Base-by-base conservation (phyloP, 2,888 invertebrate genomes). In the Peribatodes rhomboidaria region DNA sequence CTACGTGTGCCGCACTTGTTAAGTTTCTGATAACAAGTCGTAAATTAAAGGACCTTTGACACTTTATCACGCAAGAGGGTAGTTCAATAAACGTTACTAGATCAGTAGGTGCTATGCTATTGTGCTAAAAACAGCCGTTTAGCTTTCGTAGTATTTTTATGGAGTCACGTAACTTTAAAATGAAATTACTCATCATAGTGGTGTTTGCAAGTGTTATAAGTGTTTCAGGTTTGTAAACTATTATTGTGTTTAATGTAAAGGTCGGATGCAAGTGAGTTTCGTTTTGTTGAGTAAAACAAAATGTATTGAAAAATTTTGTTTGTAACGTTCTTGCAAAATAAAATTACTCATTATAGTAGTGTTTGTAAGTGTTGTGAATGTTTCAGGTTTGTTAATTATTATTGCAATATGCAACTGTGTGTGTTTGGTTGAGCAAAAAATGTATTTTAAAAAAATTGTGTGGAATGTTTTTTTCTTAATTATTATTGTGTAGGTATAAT, bases 51-150 rank as follows among this genome's bases (percentile, higher is more conserved):
- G 78, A 80, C 78, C 78, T 81, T 63, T 76, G 81, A 80, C 80
- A 62, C 65, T 67, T 54, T 58, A 70, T 76, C 79, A 73, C 73
- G 37, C n/a, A 37, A 44, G 81, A 77, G 82, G 84, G 84, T 84
- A 84, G 80, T 77, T 72, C 7, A 41, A 31, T 31, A 60, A 47
- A 22, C 47, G 35, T 33, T 42, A 20, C 37, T 14, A 44, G 50
- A 60, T 20, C 63, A 53, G 68, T 44, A 39, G 46, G 44, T 41
- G 47, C 14, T 7, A 50, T 3, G 33, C 42, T 20, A 16, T 18
- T 39, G 37, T 42, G 53, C 47, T 31, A 37, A 61, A 68, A 27
- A 2, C 22, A 27, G 47, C 8, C 14, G 10, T 47, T 27, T 8
- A 16, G 18, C 10, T 9, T 13, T 9, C 20, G 10, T 20, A 13